Evolutionary conservation across 2,797 vertebrate genomes (phyloP), one percentile per base, ranked within the genome.

Genomic region (Sebastes miniatus): DNA sequence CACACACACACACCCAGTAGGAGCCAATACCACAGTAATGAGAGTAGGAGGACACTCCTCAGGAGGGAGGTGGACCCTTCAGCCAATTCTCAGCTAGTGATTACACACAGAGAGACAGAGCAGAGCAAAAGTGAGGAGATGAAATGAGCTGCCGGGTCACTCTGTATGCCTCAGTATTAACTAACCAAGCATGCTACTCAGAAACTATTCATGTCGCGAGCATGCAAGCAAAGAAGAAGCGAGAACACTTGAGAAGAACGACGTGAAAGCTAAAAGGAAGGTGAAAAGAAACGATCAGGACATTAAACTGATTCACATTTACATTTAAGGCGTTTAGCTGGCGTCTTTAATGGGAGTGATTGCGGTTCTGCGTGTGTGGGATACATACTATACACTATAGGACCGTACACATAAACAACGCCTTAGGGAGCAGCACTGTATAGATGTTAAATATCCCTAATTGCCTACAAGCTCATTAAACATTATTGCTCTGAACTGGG

Each of bases 1-100:
- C 73, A 34, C 58, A 77, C 9, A 59, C 77, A 79, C 69, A 72
- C 56, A 78, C 32, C 69, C 69, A 77, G 59, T 20, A 50, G 63
- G 74, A 85, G 82, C 75, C 77, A 73, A 4, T 34, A 85, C 79
- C 83, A 84, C 79, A 85, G 82, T 90, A 94, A 92, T 93, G 92
- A 93, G 93, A 92, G 89, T 84, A 94, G 84, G 89, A 94, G 92
- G 92, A 94, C 93, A 90, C 90, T 88, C 84, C 93, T 92, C 90
- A 84, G 83, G 93, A 92, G 93, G 91, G 88, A 82, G 65, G 25
- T 76, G 34, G 87, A 86, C 80, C 89, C 89, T 94, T 90, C 87
- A 92, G 91, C 91, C 85, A 91, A 89, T 85, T 89, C 86, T 80
- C 77, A 87, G 89, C 79, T 58, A 70, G 79, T 87, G 82, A 92